Base-by-base conservation (phyloP, 2,797 vertebrate species). In the Lepidocolaptes lacrymiger region DNA sequence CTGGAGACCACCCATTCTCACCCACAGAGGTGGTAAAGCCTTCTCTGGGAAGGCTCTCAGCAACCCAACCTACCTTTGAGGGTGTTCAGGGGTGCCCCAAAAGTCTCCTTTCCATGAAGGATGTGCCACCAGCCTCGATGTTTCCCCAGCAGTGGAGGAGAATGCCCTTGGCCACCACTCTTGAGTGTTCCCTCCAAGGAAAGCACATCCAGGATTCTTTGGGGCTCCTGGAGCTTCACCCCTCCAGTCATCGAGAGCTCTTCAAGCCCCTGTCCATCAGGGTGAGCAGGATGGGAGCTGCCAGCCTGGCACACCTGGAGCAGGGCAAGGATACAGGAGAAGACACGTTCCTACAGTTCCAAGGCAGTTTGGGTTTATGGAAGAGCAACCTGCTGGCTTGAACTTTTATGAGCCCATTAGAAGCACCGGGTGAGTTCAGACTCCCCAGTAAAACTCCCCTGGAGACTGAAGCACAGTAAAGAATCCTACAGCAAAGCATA, bases 101-200 rank as follows among this genome's bases (percentile, higher is more conserved):
- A n/a, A 2, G 4, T 32, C 26, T 68, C 14, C 23, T 58, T 8
- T 66, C 54, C 4, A 0, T 61, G 37, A 77, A 36, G 52, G 27
- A 20, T 30, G 2, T 46, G 23, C 32, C 21, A 43, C 28, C 41
- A 59, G 59, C 34, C 4, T 15, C 1, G 2, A 24, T 2, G 2
- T 58, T 82, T 66, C 43, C 30, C 63, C 14, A 5, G 4, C 11
- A 48, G 43, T 44, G 1, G 1, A 51, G 56, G 52, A 59, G 22
- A 77, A 41, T 0, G 0, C 37, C 26, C 30, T 21, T 19, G 30
- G 22, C n/a, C 34, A 46, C 0, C 0, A 1, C 43, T 67, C 85
- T 30, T 61, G 23, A 15, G 36, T 19, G 14, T 76, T 76, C 77
- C 22, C 46, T 85, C 24, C 56, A n/a, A 51, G 61, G 27, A 90